Evolutionary conservation across 2,888 invertebrate genomes (phyloP).

Genomic region (Gymnocheta viridis): DNA sequence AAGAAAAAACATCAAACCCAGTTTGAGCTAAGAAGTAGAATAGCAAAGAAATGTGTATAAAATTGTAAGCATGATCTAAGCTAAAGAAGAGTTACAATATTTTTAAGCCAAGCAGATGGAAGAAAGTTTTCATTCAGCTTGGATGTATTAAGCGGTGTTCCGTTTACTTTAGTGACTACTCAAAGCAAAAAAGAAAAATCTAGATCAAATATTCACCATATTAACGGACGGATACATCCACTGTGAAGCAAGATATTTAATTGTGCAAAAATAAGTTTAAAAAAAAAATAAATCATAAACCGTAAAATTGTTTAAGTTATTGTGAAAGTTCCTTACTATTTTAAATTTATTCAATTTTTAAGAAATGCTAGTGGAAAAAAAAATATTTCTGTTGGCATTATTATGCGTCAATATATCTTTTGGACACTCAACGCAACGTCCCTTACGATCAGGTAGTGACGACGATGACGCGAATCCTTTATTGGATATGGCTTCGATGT

Average conservation of each 20-base stretch:
- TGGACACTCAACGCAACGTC: slow-evolving; percentile 76
- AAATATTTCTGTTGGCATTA: slow-evolving; percentile 75
- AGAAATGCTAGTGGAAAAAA: slow-evolving; percentile 77
- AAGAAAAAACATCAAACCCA: slow-evolving; percentile 36
- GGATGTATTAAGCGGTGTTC: slow-evolving; percentile 73
- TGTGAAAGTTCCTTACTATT: slow-evolving; percentile 78
- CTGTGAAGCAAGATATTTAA: slow-evolving; percentile 62
- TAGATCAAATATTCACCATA: slow-evolving; percentile 54
- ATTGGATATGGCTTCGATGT: slow-evolving; percentile 86
- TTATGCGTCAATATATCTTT: slow-evolving; percentile 77
- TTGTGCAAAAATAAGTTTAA: slow-evolving; percentile 66
- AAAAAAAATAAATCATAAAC: slow-evolving; percentile 45
- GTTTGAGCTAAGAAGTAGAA: slow-evolving; percentile 54
- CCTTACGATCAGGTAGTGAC: slow-evolving; percentile 79
- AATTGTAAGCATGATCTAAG: slow-evolving; percentile 55
- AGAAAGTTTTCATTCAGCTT: slow-evolving; percentile 80
- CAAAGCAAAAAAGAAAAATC: slow-evolving; percentile 26
- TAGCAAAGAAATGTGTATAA: slow-evolving; percentile 31
- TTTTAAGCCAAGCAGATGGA: slow-evolving; percentile 77
- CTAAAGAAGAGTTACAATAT: slow-evolving; percentile 80
- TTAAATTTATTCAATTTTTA: slow-evolving; percentile 5
- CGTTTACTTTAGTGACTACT: background rate
- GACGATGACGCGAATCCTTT: slow-evolving; percentile 85
- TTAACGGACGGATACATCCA: slow-evolving; percentile 56
- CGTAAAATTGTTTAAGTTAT: slow-evolving; percentile 70